Percentiles rank a stretch among this genome's conserved stretches.
Evolutionary conservation across 2,797 vertebrate genomes (phyloP).

Genomic region (Dendrocincla fuliginosa): DNA sequence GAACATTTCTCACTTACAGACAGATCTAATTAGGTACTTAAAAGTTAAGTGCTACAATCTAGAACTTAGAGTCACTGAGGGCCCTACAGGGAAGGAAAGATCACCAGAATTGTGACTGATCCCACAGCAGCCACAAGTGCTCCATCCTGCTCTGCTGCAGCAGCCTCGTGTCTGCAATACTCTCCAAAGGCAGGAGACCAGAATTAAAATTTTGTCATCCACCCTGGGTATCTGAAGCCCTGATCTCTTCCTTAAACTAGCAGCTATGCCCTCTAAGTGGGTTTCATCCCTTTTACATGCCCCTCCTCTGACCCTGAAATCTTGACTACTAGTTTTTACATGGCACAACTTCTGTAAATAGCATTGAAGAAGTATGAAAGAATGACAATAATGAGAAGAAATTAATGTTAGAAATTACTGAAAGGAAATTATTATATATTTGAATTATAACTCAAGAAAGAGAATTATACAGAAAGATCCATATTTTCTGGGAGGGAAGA

Average conservation of each 20-base stretch:
- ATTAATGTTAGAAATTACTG: background rate
- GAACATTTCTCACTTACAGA: background rate
- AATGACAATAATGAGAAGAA: background rate
- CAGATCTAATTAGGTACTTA: background rate
- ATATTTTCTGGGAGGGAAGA: background rate
- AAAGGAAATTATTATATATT: background rate
- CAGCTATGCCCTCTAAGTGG: background rate
- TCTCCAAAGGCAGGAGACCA: background rate
- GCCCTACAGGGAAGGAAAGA: fast-evolving
- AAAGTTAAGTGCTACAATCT: background rate
- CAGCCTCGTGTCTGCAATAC: background rate
- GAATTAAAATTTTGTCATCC: background rate
- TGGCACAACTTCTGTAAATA: background rate
- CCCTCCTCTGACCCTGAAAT: background rate
- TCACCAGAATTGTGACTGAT: background rate
- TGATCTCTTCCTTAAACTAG: background rate
- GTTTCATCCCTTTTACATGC: background rate
- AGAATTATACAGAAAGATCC: background rate
- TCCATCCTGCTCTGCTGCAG: background rate
- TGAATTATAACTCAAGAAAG: background rate
- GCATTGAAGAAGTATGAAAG: background rate
- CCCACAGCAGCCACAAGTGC: background rate
- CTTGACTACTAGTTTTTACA: background rate
- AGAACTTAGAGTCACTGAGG: fast-evolving
- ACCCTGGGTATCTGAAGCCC: background rate